These are phyloP conservation scores for Sylvilagus bachmani DNA, from an alignment of 2,113 vertebrate genomes.

Conservation along the genomic window DNA sequence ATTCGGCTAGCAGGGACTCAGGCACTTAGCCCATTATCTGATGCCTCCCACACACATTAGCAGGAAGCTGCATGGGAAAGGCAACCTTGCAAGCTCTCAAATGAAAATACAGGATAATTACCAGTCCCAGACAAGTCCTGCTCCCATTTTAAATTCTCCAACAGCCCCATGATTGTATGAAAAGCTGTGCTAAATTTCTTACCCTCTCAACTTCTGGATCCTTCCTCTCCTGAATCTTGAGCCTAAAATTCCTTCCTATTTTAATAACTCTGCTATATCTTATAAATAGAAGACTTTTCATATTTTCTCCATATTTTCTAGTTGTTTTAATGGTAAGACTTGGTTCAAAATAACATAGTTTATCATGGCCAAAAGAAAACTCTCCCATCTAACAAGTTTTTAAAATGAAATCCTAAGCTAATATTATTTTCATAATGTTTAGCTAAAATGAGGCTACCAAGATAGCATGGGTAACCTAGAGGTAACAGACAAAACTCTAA, in stretches of 20 bases:
- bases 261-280: not conserved
- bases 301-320: not conserved
- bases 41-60: too few species aligned
- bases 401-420: slow-evolving; percentile 29
- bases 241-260: not conserved
- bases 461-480: not conserved
- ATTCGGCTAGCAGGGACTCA: too few species aligned
- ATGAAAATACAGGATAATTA: not conserved
- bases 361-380: not conserved
- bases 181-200: not conserved
- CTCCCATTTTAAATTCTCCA: not conserved
- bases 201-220: not conserved
- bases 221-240: not conserved
- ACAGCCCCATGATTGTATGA: not conserved
- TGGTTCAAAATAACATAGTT: not conserved
- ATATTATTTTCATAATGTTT: not conserved
- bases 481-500: slow-evolving; percentile 8
- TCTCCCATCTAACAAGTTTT: not conserved
- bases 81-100: not conserved
- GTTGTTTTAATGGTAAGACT: not conserved
- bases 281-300: slow-evolving; percentile 1
- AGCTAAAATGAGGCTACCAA: slow-evolving; percentile 21
- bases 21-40: too few species aligned
- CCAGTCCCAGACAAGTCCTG: not conserved
- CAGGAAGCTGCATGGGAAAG: too few species aligned